These are phyloP conservation scores for Metridium senile DNA, from an alignment of 92 coral and sea anemone genomes.

Conservation along the genomic window DNA sequence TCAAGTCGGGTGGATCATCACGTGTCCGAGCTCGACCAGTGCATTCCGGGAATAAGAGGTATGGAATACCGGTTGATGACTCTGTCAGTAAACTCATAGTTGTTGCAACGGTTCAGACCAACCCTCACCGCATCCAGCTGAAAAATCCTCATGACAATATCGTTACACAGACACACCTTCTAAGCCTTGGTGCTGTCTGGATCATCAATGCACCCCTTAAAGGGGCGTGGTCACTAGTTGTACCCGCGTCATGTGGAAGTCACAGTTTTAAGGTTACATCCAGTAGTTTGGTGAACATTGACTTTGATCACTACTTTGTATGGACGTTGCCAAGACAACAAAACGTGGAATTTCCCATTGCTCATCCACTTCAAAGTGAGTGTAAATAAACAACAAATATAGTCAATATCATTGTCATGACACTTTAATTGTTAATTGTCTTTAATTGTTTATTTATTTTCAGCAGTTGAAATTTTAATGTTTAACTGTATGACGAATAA, in stretches of 20 bases:
- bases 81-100: constrained; percentile 60
- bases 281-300: constrained; percentile 61
- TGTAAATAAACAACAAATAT: not conserved
- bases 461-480: too few species aligned
- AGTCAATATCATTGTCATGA: not conserved
- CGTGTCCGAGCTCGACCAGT: not conserved
- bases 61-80: constrained; percentile 76
- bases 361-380: constrained; percentile 46
- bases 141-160: constrained; percentile 39
- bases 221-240: constrained; percentile 57
- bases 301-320: constrained; percentile 64
- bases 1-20: constrained; percentile 41
- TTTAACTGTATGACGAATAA: too few species aligned
- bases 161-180: constrained; percentile 36
- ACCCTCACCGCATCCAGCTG: constrained; percentile 37
- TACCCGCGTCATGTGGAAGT: constrained; percentile 55
- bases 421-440: not conserved
- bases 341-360: constrained; percentile 49
- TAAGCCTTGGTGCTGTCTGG: constrained; percentile 68
- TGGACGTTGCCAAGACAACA: constrained; percentile 24
- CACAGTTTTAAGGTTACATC: constrained; percentile 75
- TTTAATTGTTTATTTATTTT: constrained; percentile 10
- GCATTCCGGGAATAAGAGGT: constrained; percentile 15
- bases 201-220: constrained; percentile 38
- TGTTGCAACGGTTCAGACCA: constrained; percentile 45